Conservation (phyloP, 1,140 invertebrate species). For the Eueides isabella region DNA sequence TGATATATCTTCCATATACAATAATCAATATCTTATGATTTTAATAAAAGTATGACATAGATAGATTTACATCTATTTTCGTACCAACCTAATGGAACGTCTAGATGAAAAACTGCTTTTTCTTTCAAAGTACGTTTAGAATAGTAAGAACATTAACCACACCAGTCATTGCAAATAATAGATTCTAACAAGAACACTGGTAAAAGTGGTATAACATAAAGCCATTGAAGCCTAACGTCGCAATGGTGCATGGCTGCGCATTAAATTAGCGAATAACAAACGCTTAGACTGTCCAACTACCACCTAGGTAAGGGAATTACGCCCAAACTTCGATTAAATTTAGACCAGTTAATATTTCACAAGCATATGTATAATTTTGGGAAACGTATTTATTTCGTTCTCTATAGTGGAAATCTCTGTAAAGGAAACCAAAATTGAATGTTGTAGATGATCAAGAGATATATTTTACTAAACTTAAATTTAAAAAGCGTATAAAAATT, state of each 20-base stretch:
- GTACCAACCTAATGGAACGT: too few species aligned
- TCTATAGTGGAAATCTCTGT: not conserved
- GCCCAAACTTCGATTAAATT: not conserved
- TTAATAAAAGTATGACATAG: too few species aligned
- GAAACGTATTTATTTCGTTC: not conserved
- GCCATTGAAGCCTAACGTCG: slow-evolving; percentile 16
- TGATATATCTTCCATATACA: too few species aligned
- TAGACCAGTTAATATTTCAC: not conserved
- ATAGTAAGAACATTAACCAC: too few species aligned
- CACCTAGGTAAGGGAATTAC: slow-evolving; percentile 9
- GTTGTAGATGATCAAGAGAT: too few species aligned
- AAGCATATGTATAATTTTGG: not conserved
- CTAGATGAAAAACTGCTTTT: too few species aligned
- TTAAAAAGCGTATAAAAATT: too few species aligned
- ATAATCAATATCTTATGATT: too few species aligned
- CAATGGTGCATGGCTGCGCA: slow-evolving; percentile 25
- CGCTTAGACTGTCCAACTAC: slow-evolving; percentile 11
- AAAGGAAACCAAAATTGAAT: not conserved
- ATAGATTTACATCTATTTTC: too few species aligned
- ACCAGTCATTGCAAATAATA: not conserved
- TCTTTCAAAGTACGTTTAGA: too few species aligned
- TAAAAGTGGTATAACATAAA: slow-evolving; percentile 6
- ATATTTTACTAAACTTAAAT: too few species aligned
- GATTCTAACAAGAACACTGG: not conserved
- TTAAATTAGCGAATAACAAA: slow-evolving; percentile 24